Evolutionary conservation across 2,797 vertebrate species (phyloP), one percentile per base, ranked within the genome.

Genomic region (Halcyon leucocephala): DNA sequence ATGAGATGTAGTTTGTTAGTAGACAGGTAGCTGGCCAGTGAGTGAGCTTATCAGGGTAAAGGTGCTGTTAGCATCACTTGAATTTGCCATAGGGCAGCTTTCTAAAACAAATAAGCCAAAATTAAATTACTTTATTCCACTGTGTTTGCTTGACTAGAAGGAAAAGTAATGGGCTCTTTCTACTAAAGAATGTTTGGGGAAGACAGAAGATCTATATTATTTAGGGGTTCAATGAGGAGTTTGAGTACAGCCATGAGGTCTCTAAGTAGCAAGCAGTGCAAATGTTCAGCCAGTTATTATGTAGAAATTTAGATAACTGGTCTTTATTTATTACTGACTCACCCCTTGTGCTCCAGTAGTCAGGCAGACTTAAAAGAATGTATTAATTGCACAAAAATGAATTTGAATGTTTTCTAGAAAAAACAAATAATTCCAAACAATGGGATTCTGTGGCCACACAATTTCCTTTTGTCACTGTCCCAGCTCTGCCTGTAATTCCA

Each of bases 321-420:
- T 78, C 24, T 28, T 81, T 92, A 85, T 74, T 95, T 92, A 55
- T 70, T 60, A 65, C 31, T 89, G 79, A 72, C 49, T 89, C 42
- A 61, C 29, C 13, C 83, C n/a, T 82, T 87, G 44, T 54, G n/a
- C 62, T 90, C 29, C 46, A 88, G 41, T 39, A 74, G 51, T 70
- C 65, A 86, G 51, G 12, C 57, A 95, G 72, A 88, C 69, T 62
- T 91, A 69, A 87, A 92, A 87, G 44, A 92, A 91, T 51, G 29
- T 37, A 66, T 90, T 73, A 89, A 89, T 85, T 96, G 42, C 65
- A 88, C 25, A 54, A 46, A 92, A 89, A 54, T 37, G 0, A 83
- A 69, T 91, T 84, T 81, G 54, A 65, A 83, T 31, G 2, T 41
- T 91, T 44, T 92, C 62, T 48, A 22, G 46, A 72, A 83, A 88